Percentiles rank a stretch among this genome's conserved stretches.
Conservation (phyloP, 1,140 invertebrate genomes). For the Oedothorax gibbosus region DNA sequence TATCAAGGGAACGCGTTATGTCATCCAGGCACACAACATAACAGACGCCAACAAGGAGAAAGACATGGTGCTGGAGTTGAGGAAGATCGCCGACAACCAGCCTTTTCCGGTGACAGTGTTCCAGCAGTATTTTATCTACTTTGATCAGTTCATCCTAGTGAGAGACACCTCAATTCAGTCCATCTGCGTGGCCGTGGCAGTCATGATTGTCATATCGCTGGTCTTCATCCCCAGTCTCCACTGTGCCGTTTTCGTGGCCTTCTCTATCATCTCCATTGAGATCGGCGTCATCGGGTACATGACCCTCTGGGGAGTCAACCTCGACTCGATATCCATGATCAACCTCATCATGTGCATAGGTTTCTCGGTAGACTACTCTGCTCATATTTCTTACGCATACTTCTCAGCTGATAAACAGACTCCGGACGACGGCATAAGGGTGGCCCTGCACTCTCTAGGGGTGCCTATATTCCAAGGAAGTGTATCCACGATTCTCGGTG, state of each 20-base stretch:
- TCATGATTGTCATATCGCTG: slow-evolving; percentile 97
- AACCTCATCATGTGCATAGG: slow-evolving; percentile 99
- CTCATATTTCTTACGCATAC: slow-evolving; percentile 97
- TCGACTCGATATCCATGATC: slow-evolving; percentile 98
- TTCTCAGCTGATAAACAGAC: slow-evolving; percentile 78
- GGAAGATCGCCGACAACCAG: slow-evolving; percentile 82
- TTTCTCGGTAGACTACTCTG: slow-evolving; percentile 97
- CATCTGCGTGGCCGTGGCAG: slow-evolving; percentile 88
- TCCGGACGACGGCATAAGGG: slow-evolving; percentile 78
- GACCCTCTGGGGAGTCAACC: slow-evolving; percentile 92
- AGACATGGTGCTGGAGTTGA: slow-evolving; percentile 86
- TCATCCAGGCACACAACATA: slow-evolving; percentile 90
- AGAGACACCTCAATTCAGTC: slow-evolving; percentile 92
- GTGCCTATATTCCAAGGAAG: slow-evolving; percentile 95
- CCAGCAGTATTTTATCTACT: slow-evolving; percentile 95
- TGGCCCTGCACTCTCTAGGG: slow-evolving; percentile 89
- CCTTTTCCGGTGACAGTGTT: slow-evolving; percentile 89
- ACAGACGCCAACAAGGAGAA: slow-evolving; percentile 90
- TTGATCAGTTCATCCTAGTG: slow-evolving; percentile 94
- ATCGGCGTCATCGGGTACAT: slow-evolving; percentile 95
- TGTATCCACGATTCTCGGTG: slow-evolving; percentile 90
- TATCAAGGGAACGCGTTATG: slow-evolving; percentile 85
- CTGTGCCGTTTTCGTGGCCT: slow-evolving; percentile 93
- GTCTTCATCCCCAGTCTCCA: slow-evolving; percentile 95
- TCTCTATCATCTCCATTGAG: slow-evolving; percentile 96